Conservation (phyloP, 2,113 vertebrate species). For the Aptenodytes patagonicus region DNA sequence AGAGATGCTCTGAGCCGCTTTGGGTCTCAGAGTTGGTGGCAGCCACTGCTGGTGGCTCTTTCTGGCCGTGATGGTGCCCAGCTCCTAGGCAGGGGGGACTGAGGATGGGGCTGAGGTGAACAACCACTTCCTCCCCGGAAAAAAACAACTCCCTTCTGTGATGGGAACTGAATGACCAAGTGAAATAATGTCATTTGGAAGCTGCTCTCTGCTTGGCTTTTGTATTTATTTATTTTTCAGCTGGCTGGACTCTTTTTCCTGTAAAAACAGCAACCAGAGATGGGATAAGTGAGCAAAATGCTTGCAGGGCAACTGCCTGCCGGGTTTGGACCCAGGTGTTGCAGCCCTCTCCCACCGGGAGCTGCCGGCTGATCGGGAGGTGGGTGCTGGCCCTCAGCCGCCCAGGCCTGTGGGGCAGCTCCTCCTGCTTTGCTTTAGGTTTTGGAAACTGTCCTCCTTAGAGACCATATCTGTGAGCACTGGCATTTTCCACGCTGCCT, state of each 20-base stretch:
- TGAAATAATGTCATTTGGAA: slow-evolving; percentile 17
- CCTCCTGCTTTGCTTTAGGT: neutral
- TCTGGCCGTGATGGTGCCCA: neutral
- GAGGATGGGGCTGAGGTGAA: neutral
- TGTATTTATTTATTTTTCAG: neutral
- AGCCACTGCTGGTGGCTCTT: neutral
- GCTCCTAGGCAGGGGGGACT: neutral
- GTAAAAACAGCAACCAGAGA: neutral
- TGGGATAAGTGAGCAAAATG: neutral
- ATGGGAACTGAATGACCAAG: neutral
- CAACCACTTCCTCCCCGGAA: neutral
- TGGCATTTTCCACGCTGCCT: slow-evolving; percentile 49
- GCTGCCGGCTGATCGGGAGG: accelerated
- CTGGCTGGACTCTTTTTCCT: neutral
- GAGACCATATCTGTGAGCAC: slow-evolving; percentile 8
- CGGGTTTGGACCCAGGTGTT: neutral
- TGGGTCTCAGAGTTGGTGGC: neutral
- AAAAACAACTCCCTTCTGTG: neutral
- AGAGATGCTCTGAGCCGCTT: neutral
- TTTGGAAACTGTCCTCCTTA: slow-evolving; percentile 52
- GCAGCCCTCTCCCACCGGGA: neutral
- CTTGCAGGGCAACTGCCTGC: neutral
- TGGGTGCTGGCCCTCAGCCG: neutral
- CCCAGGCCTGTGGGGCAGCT: neutral
- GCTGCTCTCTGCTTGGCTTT: neutral